Conservation (phyloP, 2,113 vertebrate genomes). For the Etheostoma spectabile region DNA sequence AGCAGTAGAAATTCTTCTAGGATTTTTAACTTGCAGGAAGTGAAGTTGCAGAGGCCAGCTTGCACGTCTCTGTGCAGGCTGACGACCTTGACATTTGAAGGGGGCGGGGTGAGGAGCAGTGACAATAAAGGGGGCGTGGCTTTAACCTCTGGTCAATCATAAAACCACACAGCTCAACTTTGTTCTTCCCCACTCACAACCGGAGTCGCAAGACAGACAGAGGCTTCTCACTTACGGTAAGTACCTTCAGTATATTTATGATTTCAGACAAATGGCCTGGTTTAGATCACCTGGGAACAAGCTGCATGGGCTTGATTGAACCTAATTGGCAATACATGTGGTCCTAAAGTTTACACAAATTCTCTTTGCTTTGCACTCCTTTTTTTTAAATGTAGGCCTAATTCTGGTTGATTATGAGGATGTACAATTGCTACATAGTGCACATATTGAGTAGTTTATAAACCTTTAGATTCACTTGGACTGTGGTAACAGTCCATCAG, state of each 20-base stretch:
- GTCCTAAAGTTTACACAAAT: background rate
- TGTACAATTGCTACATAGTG: background rate
- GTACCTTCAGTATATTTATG: background rate
- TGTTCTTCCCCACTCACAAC: constrained; percentile 77
- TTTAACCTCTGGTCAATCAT: constrained; percentile 53
- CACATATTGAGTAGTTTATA: background rate
- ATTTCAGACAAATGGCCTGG: background rate
- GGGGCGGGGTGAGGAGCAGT: constrained; percentile 57
- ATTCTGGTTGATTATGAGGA: background rate
- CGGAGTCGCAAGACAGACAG: constrained; percentile 72
- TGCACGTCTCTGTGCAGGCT: constrained; percentile 14
- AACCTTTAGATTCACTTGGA: background rate
- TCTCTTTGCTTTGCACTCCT: background rate
- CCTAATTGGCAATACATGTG: background rate
- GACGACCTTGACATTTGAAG: constrained; percentile 83
- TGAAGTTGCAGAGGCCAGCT: background rate
- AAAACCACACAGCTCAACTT: constrained; percentile 60
- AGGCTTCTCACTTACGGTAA: constrained; percentile 84
- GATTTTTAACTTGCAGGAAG: background rate
- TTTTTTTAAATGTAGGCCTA: background rate
- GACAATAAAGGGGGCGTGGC: constrained; percentile 66
- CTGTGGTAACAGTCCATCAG: constrained; percentile 18
- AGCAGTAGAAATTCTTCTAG: background rate
- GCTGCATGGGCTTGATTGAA: constrained; percentile 3
- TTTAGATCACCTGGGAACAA: constrained; percentile 28